Evolutionary conservation across 2,113 vertebrate genomes (phyloP), one percentile per base, ranked within the genome.

Genomic region (Lichenostomus cassidix): DNA sequence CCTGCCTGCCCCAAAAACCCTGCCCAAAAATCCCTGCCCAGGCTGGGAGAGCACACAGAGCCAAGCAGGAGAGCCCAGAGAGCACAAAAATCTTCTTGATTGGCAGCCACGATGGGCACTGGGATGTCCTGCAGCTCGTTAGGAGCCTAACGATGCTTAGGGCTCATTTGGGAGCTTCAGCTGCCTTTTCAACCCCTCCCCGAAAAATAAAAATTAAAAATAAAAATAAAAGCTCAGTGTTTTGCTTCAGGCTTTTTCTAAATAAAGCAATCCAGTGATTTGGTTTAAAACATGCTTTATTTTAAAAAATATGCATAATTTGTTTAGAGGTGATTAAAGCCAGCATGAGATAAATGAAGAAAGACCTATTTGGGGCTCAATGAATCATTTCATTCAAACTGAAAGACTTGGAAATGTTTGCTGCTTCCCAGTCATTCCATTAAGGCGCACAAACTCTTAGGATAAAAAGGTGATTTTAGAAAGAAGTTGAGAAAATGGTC

Each of bases 361-460:
- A 53, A 88, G 25, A 2, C 62, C 79, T 70, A 35, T 87, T 14
- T 82, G 87, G 60, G 56, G 73, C 87, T 87, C 58, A 41, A 0
- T 64, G 92, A 95, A 88, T 93, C 85, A 85, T 46, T 95, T 73
- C 88, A 83, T 90, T 81, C 85, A 81, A 62, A 12, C 67, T 46
- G 67, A 58, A 76, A 89, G 53, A 29, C 84, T 31, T 39, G 62
- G 79, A 31, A 50, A 25, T 5, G 20, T 59, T 80, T 80, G 63
- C 95, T 67, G 73, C 82, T 76, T 47, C 59, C 71, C 70, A 49
- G 78, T 8, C 86, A 5, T 47, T 35, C 8, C 18, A 41, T 1
- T 11, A 10, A 59, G 25, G 79, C 49, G 31, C 81, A 31, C 33
- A 31, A 12, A 19, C 52, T 47, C 80, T 18, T 5, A 2, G 14